A percentile compares a stretch with the other conserved stretches of the same genome.
Conservation (phyloP, 2,888 invertebrate species). For the Resseliella maxima region DNA sequence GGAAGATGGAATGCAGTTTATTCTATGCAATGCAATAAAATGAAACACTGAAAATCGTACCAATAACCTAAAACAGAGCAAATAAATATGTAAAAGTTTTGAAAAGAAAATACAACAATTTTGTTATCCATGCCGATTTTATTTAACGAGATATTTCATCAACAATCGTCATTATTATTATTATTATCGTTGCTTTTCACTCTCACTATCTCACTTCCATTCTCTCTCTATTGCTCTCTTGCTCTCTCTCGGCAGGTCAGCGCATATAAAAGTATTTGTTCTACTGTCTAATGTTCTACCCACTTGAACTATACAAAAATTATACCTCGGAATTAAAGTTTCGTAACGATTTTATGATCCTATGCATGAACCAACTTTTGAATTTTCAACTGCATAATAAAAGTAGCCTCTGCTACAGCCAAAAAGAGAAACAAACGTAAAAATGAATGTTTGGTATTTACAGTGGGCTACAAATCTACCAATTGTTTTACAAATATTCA, state of each 20-base stretch:
- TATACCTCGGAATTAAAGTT: slow-evolving; percentile 40
- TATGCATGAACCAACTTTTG: background rate
- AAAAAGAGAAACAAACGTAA: background rate
- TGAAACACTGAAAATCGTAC: slow-evolving; percentile 38
- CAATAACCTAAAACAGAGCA: slow-evolving; percentile 6
- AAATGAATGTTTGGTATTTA: background rate
- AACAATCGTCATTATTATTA: background rate
- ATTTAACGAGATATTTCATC: background rate
- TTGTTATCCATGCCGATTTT: background rate
- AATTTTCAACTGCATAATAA: background rate
- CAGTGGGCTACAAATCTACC: background rate
- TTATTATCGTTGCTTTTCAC: too few species aligned
- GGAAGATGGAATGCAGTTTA: slow-evolving; percentile 51
- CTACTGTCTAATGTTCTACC: slow-evolving; percentile 7
- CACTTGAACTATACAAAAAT: slow-evolving; percentile 27
- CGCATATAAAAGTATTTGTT: background rate
- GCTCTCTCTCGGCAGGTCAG: too few species aligned
- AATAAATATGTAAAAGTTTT: slow-evolving; percentile 15
- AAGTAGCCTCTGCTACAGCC: background rate
- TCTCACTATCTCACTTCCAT: too few species aligned
- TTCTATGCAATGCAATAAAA: slow-evolving; percentile 24
- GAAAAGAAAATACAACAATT: slow-evolving; percentile 17
- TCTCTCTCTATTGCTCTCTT: too few species aligned
- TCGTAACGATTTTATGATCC: slow-evolving; percentile 13
- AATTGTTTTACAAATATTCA: slow-evolving; percentile 1